phyloP scores from a whole-genome alignment of 2,113 vertebrate species.

The Microcebus tavaratra region DNA sequence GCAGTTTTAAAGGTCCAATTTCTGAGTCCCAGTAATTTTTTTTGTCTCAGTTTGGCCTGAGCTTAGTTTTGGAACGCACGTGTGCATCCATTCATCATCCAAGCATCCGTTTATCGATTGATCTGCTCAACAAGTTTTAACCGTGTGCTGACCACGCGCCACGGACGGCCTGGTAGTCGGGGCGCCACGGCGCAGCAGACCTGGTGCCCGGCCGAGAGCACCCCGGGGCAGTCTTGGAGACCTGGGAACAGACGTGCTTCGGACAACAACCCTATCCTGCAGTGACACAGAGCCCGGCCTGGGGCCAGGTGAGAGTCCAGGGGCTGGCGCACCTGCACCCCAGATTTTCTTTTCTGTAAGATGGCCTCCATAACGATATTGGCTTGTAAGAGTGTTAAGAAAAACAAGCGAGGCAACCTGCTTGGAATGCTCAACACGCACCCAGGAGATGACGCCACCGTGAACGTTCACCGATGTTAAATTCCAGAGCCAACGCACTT shows the following conservation, averaged over 20 bases:
- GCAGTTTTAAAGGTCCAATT: not conserved
- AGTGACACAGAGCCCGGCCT: rapidly evolving
- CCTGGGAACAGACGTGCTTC: rapidly evolving
- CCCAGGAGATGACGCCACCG: rapidly evolving
- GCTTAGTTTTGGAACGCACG: not conserved
- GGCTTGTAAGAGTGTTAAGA: too few species aligned
- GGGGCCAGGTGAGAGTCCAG: too few species aligned
- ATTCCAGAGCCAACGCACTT: not conserved
- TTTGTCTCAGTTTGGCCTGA: not conserved
- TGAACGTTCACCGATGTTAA: rapidly evolving
- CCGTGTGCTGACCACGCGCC: not conserved
- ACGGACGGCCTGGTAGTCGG: rapidly evolving
- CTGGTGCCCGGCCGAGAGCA: rapidly evolving
- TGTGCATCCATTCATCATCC: rapidly evolving
- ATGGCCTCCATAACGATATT: not conserved
- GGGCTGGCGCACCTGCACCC: too few species aligned
- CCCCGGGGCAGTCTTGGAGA: rapidly evolving
- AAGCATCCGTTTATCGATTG: not conserved
- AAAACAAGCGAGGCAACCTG: too few species aligned
- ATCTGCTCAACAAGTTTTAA: not conserved
- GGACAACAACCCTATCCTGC: rapidly evolving
- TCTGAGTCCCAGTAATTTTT: not conserved
- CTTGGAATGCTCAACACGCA: rapidly evolving
- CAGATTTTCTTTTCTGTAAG: not conserved
- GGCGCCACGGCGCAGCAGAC: rapidly evolving